Conservation (phyloP, 2,888 invertebrate genomes). For the Tenthredo notha region DNA sequence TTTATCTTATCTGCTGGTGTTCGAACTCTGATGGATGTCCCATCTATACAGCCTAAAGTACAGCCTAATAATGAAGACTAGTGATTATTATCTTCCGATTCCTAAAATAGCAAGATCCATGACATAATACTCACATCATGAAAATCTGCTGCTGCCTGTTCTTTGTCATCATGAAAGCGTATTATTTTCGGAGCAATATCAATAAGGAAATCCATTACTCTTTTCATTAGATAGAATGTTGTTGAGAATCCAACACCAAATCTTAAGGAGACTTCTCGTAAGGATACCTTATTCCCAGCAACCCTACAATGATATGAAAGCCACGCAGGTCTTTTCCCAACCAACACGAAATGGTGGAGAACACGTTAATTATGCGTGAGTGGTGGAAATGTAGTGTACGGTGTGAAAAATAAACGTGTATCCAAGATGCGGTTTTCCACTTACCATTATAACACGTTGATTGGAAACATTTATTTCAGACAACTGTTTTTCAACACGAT, state of each 20-base stretch:
- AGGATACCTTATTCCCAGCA: not conserved
- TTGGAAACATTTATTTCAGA: no score
- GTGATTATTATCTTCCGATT: not conserved
- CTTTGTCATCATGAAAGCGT: conserved; percentile 26
- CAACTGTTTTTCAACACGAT: no score
- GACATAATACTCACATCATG: not conserved
- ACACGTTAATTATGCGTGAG: no score
- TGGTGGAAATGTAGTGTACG: no score
- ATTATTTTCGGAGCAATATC: conserved; percentile 39
- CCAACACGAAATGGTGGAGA: no score
- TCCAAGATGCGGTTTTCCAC: no score
- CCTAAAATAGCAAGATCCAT: not conserved
- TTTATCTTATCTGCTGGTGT: conserved; percentile 54
- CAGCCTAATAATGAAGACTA: not conserved
- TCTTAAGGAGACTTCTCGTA: conserved; percentile 34
- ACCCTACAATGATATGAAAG: not conserved
- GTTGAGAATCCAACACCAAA: conserved; percentile 10
- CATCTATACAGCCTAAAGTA: conserved; percentile 55
- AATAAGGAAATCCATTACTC: conserved; percentile 45
- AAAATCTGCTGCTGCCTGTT: conserved; percentile 37
- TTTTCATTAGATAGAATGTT: conserved; percentile 5
- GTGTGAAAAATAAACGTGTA: no score
- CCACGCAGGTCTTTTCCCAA: not conserved
- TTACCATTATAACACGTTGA: no score
- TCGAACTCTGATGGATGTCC: conserved; percentile 58